Conservation (phyloP, 1,140 invertebrate genomes). For the Andrena cerasifolii region DNA sequence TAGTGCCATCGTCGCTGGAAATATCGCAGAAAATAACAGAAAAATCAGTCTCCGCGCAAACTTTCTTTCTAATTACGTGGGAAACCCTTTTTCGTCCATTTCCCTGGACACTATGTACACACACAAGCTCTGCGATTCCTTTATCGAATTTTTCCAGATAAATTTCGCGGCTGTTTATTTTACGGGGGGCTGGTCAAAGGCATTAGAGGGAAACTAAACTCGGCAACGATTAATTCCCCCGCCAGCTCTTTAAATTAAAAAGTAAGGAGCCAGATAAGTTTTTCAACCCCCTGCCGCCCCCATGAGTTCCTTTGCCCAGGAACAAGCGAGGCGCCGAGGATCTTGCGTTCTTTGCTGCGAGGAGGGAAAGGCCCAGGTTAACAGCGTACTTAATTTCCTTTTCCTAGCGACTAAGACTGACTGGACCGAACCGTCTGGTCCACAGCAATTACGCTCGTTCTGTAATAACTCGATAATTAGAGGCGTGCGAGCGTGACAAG, state of each 20-base stretch:
- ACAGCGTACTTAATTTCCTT: too few relatives aligned
- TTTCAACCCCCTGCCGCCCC: background rate
- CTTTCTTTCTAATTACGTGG: too few relatives aligned
- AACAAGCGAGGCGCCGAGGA: background rate
- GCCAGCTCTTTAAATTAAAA: slow-evolving; percentile 1
- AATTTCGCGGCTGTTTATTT: slow-evolving; percentile 2
- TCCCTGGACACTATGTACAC: too few relatives aligned
- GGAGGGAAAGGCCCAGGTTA: background rate
- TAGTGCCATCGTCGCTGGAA: too few relatives aligned
- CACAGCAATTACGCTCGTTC: slow-evolving; percentile 4
- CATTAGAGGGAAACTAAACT: slow-evolving; percentile 5
- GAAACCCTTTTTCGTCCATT: too few relatives aligned
- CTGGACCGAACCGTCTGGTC: too few relatives aligned
- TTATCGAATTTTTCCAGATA: slow-evolving; percentile 16
- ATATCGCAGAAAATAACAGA: too few relatives aligned
- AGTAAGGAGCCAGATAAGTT: background rate
- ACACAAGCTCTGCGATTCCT: too few relatives aligned
- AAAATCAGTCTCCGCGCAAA: too few relatives aligned
- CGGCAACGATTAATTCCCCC: slow-evolving; percentile 8
- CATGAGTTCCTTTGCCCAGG: background rate
- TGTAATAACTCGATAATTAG: slow-evolving; percentile 24
- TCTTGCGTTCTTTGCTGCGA: background rate
- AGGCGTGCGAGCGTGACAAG: slow-evolving; percentile 37
- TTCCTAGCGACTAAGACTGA: too few relatives aligned
- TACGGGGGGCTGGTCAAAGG: background rate